These are phyloP conservation scores for Drosophila silvestris DNA, from an alignment of 2,888 invertebrate species.

Conservation along the genomic window DNA sequence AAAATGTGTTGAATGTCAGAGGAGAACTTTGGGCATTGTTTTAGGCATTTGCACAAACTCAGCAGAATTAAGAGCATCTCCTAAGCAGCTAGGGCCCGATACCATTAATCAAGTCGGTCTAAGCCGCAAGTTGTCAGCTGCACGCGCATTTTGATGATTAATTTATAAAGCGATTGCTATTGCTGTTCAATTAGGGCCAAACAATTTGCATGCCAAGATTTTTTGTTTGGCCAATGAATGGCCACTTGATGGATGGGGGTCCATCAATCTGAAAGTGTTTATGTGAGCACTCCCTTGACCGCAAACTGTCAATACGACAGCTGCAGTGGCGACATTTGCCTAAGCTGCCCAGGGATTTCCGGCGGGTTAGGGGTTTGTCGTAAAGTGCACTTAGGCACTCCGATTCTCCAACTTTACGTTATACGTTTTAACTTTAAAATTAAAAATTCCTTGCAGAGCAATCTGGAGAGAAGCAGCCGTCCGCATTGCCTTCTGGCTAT, in stretches of 20 bases:
- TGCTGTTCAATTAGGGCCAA: conserved; percentile 67
- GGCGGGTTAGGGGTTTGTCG: conserved; percentile 13
- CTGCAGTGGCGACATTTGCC: conserved; percentile 72
- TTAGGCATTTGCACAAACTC: conserved; percentile 57
- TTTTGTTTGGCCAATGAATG: conserved; percentile 41
- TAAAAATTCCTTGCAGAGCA: conserved; percentile 68
- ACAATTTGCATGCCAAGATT: conserved; percentile 70
- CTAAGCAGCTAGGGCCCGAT: conserved; percentile 31
- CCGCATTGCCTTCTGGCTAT: conserved; percentile 36
- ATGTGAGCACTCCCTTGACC: conserved; percentile 64
- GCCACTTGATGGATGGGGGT: conserved; percentile 78
- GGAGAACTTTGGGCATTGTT: conserved; percentile 58
- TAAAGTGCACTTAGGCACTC: conserved; percentile 65
- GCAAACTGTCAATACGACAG: conserved; percentile 76
- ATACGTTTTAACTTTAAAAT: conserved; percentile 67
- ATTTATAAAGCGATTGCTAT: conserved; percentile 59
- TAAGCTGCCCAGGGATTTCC: conserved; percentile 57
- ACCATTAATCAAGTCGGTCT: conserved; percentile 79
- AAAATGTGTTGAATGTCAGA: conserved; percentile 15
- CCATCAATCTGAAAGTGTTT: conserved; percentile 82
- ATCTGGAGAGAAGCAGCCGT: conserved; percentile 21
- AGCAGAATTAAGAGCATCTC: conserved; percentile 72
- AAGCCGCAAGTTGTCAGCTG: conserved; percentile 68
- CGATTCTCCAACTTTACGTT: conserved; percentile 36
- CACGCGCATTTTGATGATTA: conserved; percentile 73